Conservation (phyloP, 2,797 vertebrate species). For the Macropodus opercularis region DNA sequence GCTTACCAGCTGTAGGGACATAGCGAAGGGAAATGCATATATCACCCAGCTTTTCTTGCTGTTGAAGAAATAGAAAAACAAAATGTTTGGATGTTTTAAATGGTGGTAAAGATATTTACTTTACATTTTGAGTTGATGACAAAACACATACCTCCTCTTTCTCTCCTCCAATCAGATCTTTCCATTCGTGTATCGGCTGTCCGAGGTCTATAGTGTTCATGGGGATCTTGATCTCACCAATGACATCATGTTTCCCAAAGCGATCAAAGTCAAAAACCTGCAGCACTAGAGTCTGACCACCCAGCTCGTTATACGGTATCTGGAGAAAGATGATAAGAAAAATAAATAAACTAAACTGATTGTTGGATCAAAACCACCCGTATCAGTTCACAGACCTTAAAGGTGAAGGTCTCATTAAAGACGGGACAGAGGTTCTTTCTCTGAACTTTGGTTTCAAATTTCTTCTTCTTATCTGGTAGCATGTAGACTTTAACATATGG, state of each 20-base stretch:
- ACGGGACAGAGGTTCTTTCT: conserved; percentile 90
- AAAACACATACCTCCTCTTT: conserved; percentile 83
- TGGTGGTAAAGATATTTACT: neutral
- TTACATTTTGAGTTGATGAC: accelerated
- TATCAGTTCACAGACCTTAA: conserved; percentile 80
- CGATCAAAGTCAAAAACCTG: conserved; percentile 92
- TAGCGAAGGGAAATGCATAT: conserved; percentile 93
- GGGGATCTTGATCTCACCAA: conserved; percentile 87
- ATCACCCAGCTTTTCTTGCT: conserved; percentile 92
- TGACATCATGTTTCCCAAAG: conserved; percentile 91
- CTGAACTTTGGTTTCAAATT: conserved; percentile 91
- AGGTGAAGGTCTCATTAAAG: conserved; percentile 90
- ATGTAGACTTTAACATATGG: conserved; percentile 92
- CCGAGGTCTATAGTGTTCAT: conserved; percentile 87
- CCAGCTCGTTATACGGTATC: conserved; percentile 89
- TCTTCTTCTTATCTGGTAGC: conserved; percentile 91
- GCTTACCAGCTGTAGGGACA: conserved; percentile 90
- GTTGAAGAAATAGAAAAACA: conserved; percentile 6
- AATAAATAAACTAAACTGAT: neutral
- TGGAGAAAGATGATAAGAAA: conserved; percentile 62
- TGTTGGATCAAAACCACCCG: neutral
- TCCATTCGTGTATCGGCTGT: conserved; percentile 86
- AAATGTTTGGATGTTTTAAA: neutral
- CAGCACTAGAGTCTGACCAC: conserved; percentile 88
- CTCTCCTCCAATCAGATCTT: conserved; percentile 84